Percentiles rank a stretch among this genome's conserved stretches.
These are phyloP conservation scores for Microplitis deprimator DNA, from an alignment of 2,888 invertebrate species.

Conservation along the genomic window DNA sequence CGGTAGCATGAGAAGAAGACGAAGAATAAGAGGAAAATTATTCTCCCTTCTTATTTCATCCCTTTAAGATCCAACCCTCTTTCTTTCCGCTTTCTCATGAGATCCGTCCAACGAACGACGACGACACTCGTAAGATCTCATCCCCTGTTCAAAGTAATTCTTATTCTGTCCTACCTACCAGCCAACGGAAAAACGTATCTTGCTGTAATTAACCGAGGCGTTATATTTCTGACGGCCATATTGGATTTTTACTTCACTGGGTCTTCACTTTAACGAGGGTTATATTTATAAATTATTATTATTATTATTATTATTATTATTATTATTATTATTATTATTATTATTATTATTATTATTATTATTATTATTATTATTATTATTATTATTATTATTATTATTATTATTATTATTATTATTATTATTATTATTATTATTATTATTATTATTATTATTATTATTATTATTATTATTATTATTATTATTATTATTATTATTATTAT, in stretches of 20 bases:
- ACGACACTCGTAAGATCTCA: conserved; percentile 36
- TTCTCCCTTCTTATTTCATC: conserved; percentile 35
- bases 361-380: not conserved
- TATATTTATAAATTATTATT: conserved; percentile 40
- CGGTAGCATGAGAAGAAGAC: conserved; percentile 12
- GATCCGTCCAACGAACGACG: conserved; percentile 55
- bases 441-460: too few relatives aligned
- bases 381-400: too few relatives aligned
- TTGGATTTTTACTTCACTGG: conserved; percentile 52
- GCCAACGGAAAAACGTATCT: conserved; percentile 72
- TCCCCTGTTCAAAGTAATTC: not conserved
- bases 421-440: too few relatives aligned
- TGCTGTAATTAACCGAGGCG: conserved; percentile 71
- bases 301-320: not conserved
- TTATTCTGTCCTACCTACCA: conserved; percentile 7
- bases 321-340: not conserved
- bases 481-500: too few relatives aligned
- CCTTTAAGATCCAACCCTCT: conserved; percentile 32
- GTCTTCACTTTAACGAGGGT: conserved; percentile 54
- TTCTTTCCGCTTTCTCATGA: conserved; percentile 53
- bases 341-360: conserved; percentile 5
- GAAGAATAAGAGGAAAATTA: conserved; percentile 35
- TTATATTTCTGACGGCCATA: conserved; percentile 64
- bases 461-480: too few relatives aligned
- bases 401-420: too few relatives aligned